Percentiles rank a stretch among this genome's conserved stretches.
phyloP scores from a whole-genome alignment of 2,797 vertebrate species.

The Pagetopsis macropterus region DNA sequence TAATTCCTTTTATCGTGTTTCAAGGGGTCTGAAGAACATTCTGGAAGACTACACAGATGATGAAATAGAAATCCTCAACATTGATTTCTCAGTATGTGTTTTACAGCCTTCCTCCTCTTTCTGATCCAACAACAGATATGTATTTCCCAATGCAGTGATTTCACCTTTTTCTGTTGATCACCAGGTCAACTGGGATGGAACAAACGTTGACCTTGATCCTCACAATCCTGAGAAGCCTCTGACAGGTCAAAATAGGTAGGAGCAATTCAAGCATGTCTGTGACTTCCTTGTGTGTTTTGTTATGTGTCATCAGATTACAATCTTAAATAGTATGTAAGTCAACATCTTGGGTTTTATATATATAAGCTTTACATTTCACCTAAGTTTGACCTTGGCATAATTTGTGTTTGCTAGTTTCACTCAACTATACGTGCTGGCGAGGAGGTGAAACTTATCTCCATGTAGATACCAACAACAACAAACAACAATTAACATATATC shows the following conservation, averaged over 20 bases:
- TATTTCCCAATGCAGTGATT: background rate
- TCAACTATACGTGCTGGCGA: no score
- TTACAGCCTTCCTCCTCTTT: background rate
- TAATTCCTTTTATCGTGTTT: conserved; percentile 5
- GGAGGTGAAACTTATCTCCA: no score
- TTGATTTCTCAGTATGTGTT: conserved; percentile 86
- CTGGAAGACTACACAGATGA: conserved; percentile 84
- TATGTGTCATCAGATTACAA: no score
- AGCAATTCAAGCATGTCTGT: background rate
- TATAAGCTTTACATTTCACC: no score
- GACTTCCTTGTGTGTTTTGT: background rate
- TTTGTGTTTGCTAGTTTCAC: no score
- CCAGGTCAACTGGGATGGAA: conserved; percentile 64
- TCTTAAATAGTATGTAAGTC: no score
- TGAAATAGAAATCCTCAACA: conserved; percentile 77
- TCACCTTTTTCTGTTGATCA: background rate
- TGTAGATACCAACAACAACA: no score
- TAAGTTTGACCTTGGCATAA: no score
- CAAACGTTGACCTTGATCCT: conserved; percentile 65
- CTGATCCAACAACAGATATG: background rate
- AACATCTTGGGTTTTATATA: no score
- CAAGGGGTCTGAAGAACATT: conserved; percentile 87
- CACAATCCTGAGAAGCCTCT: conserved; percentile 58
- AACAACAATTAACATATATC: no score
- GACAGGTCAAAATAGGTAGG: conserved; percentile 73